These are phyloP conservation scores for Tympanuchus pallidicinctus DNA, from an alignment of 2,113 vertebrate species.

Conservation along the genomic window DNA sequence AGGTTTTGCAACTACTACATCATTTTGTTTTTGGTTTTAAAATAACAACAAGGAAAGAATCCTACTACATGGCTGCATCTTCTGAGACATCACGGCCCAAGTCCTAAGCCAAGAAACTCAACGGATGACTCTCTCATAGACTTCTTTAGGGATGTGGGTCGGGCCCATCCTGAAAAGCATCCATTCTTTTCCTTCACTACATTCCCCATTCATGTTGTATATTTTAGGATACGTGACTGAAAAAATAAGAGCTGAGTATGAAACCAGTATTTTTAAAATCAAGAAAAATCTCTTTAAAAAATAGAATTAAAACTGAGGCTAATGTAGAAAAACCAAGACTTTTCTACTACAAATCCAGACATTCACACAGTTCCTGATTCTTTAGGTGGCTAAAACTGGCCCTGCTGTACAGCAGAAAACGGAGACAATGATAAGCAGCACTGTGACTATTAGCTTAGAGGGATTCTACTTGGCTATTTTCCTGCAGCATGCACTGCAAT, in stretches of 20 bases:
- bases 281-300: constrained; percentile 21
- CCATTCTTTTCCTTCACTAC: constrained; percentile 6
- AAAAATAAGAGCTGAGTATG: neutral
- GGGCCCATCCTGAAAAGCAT: neutral
- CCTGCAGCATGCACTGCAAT: constrained; percentile 62
- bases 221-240: neutral
- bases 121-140: neutral
- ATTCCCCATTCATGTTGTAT: neutral
- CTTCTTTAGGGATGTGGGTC: constrained; percentile 3
- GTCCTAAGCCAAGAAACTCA: neutral
- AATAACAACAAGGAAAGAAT: neutral
- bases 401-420: constrained; percentile 39
- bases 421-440: constrained; percentile 47
- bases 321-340: constrained; percentile 21
- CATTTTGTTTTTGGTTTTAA: constrained; percentile 17
- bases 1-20: neutral
- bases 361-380: neutral
- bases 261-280: constrained; percentile 56
- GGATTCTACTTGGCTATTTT: constrained; percentile 67
- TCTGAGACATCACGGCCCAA: neutral
- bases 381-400: constrained; percentile 12
- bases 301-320: neutral
- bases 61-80: constrained; percentile 19
- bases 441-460: constrained; percentile 61
- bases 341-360: neutral